Evolutionary conservation across 2,113 vertebrate genomes (phyloP), one percentile per base, ranked within the genome.

Genomic region (Toxotes chatareus): DNA sequence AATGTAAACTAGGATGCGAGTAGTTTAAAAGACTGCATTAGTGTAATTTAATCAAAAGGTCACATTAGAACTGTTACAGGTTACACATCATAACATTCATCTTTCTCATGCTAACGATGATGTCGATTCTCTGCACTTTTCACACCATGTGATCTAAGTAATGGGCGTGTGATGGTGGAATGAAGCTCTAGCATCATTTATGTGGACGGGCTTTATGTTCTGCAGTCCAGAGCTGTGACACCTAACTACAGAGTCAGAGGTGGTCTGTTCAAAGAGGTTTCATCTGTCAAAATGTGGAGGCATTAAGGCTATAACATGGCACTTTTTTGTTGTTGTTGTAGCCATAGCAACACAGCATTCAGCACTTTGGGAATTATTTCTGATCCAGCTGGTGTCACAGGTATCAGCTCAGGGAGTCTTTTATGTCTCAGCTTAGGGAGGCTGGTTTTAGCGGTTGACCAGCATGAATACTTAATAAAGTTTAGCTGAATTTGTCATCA

Each of bases 321-420:
- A 34, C 12, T 49, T 67, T 76, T 60, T 55, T 9, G 49, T 64
- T 27, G 27, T 27, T 27, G 16, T 44, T 4, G 59, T 64, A 17
- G 0, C 44, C 67, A 63, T 77, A 51, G 82, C 76, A 80, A 83
- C 73, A 23, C 31, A 42, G n/a, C 17, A 59, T 57, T 67, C 55
- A 61, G 23, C 7, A 62, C 51, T 81, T 56, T 53, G 59, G 13
- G 63, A 66, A 71, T 55, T 46, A 46, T 55, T 70, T 77, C 51
- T 23, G 4, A 67, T 79, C 32, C 32, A 66, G 42, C 59, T 40
- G 42, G 61, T 56, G 21, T 80, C 66, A 62, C 40, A 47, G 9
- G 36, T 53, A 59, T 59, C 27, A 47, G 27, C 40, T 56, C 34
- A 19, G 21, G 34, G 62, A 60, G 27, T 32, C 34, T 51, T 76